A percentile compares a stretch with the other conserved stretches of the same genome.
These are phyloP conservation scores for Argynnis bischoffii DNA, from an alignment of 2,888 invertebrate species.

Conservation along the genomic window DNA sequence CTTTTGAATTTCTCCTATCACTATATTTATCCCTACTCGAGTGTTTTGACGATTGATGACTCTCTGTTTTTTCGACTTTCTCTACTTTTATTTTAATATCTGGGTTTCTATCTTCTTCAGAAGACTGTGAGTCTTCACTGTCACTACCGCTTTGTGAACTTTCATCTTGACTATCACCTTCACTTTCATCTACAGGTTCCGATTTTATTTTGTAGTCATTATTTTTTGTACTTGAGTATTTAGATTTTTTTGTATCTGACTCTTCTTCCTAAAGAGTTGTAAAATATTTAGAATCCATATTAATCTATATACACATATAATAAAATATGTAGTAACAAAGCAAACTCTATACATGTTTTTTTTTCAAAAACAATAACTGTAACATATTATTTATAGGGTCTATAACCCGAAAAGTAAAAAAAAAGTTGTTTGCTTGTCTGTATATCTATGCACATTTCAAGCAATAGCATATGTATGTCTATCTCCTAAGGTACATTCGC, in stretches of 20 bases:
- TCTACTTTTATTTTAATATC: conserved; percentile 53
- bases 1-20: conserved; percentile 47
- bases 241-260: conserved; percentile 58
- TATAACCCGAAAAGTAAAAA: too few species aligned
- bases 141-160: conserved; percentile 61
- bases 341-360: background rate
- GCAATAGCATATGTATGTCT: too few species aligned
- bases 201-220: conserved; percentile 54
- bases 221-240: conserved; percentile 57
- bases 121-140: conserved; percentile 57
- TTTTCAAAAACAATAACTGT: too few species aligned
- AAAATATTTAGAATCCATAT: background rate
- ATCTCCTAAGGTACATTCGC: too few species aligned
- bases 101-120: conserved; percentile 54
- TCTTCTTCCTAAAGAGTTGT: conserved; percentile 62
- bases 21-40: conserved; percentile 51
- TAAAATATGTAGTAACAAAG: background rate
- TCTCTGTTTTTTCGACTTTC: conserved; percentile 50
- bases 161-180: conserved; percentile 49
- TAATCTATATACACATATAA: background rate
- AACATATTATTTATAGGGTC: too few species aligned
- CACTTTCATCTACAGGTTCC: conserved; percentile 50
- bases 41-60: conserved; percentile 51
- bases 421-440: too few species aligned
- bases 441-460: too few species aligned